phyloP scores from a whole-genome alignment of 2,888 invertebrate species.

The Tolmerus cingulatus region DNA sequence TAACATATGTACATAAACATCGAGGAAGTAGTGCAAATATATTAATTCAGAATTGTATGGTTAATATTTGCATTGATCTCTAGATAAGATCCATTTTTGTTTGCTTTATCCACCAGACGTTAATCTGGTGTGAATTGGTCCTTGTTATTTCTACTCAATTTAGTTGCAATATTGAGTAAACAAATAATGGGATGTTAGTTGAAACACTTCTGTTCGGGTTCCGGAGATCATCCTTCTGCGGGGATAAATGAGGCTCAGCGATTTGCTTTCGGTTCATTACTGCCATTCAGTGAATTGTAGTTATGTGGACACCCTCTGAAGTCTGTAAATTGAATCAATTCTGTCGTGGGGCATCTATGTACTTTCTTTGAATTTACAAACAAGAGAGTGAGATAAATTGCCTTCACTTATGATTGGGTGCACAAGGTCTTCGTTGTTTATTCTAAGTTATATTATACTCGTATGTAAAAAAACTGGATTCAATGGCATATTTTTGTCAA shows the following conservation, averaged over 20 bases:
- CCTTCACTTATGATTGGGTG: background rate
- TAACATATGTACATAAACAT: background rate
- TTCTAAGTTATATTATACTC: background rate
- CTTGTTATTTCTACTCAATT: slow-evolving; percentile 25
- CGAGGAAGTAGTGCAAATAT: background rate
- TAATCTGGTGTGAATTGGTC: slow-evolving; percentile 25
- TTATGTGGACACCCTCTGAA: background rate
- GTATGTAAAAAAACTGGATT: no score
- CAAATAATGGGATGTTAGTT: slow-evolving; percentile 32
- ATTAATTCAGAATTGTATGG: background rate
- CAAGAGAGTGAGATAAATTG: background rate
- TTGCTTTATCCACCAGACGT: background rate
- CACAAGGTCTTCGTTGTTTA: background rate
- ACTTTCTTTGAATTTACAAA: background rate
- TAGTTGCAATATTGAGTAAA: slow-evolving; percentile 30
- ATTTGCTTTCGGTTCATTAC: slow-evolving; percentile 16
- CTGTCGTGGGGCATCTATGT: background rate
- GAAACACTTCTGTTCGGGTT: slow-evolving; percentile 29
- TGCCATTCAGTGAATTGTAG: background rate
- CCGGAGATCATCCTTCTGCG: background rate
- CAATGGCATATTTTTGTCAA: background rate
- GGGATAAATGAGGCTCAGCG: slow-evolving; percentile 11
- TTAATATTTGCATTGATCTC: background rate
- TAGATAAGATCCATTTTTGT: background rate
- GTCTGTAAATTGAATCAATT: background rate